These are phyloP conservation scores for Hiodon alosoides DNA, from an alignment of 2,113 vertebrate species.

Conservation along the genomic window DNA sequence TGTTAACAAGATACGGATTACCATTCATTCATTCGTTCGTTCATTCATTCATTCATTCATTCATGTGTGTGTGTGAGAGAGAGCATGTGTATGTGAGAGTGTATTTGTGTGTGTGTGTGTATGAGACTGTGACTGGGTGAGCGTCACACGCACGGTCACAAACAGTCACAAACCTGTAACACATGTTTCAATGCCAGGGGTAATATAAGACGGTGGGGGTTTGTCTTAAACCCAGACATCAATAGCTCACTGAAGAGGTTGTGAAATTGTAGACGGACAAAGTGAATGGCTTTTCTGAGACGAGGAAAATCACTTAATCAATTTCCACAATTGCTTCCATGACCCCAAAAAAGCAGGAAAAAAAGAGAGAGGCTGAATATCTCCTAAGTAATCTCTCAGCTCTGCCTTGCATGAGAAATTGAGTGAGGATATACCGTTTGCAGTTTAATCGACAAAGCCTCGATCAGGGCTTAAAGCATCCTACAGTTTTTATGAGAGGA, in stretches of 20 bases:
- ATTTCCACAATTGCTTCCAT: conserved; percentile 1
- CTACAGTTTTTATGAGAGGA: not conserved
- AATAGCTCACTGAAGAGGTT: not conserved
- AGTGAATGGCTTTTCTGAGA: not conserved
- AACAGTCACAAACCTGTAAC: too few relatives aligned
- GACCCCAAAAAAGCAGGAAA: not conserved
- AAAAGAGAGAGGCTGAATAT: not conserved
- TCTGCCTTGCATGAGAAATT: not conserved
- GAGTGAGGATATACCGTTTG: not conserved
- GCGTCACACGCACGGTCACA: too few relatives aligned
- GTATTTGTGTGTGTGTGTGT: too few relatives aligned
- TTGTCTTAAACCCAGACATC: not conserved
- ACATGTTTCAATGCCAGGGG: not conserved
- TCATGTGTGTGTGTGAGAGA: too few relatives aligned
- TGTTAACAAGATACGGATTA: conserved; percentile 42
- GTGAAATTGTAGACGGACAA: not conserved
- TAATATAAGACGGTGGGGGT: not conserved
- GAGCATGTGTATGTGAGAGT: too few relatives aligned
- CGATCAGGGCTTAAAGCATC: not conserved
- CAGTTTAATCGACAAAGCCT: not conserved
- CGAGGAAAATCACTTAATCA: not conserved
- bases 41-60: too few relatives aligned
- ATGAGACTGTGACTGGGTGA: too few relatives aligned
- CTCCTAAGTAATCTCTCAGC: not conserved
- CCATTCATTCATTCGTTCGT: too few relatives aligned